Conservation (phyloP, 2,888 invertebrate species). For the Philaethria dido region DNA sequence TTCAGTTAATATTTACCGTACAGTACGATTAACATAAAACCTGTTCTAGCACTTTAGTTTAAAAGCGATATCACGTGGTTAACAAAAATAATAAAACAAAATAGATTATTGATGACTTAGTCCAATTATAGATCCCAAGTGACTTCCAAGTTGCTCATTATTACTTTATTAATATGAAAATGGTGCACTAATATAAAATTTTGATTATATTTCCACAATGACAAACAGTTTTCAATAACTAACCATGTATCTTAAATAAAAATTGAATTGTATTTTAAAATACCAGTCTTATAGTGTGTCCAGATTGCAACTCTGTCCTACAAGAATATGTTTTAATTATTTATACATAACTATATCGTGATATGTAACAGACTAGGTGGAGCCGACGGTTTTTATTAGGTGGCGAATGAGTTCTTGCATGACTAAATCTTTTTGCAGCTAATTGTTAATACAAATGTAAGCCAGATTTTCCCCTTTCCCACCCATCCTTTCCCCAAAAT, state of each 20-base stretch:
- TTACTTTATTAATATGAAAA: constrained; percentile 11
- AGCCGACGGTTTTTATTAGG: constrained; percentile 30
- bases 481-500: too few species aligned
- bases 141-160: constrained; percentile 5
- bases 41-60: neutral
- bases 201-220: neutral
- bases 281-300: constrained; percentile 22
- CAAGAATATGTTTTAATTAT: constrained; percentile 34
- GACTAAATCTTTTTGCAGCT: constrained; percentile 31
- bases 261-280: constrained; percentile 1
- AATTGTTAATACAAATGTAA: too few species aligned
- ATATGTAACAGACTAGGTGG: constrained; percentile 31
- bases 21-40: neutral
- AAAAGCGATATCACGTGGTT: neutral
- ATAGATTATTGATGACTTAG: neutral
- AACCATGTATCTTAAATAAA: constrained; percentile 1
- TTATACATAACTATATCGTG: constrained; percentile 30
- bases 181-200: neutral
- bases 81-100: neutral
- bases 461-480: too few species aligned
- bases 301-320: constrained; percentile 31
- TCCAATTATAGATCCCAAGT: neutral
- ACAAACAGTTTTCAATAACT: too few species aligned
- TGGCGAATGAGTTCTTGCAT: constrained; percentile 36
- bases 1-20: neutral